A percentile compares a stretch with the other conserved stretches of the same genome.
Conservation (phyloP, 2,888 invertebrate genomes). For the Mimumesa dahlbomi region DNA sequence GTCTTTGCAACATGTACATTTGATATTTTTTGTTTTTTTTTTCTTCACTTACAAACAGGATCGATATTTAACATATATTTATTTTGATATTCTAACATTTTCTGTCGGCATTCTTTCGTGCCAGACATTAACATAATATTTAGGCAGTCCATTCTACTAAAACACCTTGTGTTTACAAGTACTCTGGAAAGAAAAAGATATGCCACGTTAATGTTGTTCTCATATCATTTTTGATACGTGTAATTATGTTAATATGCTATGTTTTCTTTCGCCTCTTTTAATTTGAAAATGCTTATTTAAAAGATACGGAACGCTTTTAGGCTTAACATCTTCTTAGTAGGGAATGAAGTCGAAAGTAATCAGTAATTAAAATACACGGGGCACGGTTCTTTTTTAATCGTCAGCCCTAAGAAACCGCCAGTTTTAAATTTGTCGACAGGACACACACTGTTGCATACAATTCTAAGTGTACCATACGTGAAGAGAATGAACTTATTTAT, state of each 20-base stretch:
- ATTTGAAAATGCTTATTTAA: slow-evolving; percentile 32
- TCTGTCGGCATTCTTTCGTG: too few species aligned
- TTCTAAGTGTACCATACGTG: slow-evolving; percentile 56
- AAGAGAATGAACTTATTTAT: slow-evolving; percentile 55
- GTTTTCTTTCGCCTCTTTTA: too few species aligned
- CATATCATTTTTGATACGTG: too few species aligned
- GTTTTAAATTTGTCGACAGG: slow-evolving; percentile 47
- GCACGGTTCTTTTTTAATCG: neutral
- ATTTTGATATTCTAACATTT: neutral
- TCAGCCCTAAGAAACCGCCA: slow-evolving; percentile 26
- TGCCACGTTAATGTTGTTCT: too few species aligned
- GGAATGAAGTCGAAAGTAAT: slow-evolving; percentile 34
- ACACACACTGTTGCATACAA: slow-evolving; percentile 42
- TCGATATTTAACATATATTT: neutral
- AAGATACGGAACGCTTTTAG: slow-evolving; percentile 37
- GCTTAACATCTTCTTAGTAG: slow-evolving; percentile 23
- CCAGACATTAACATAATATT: too few species aligned
- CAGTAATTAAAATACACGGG: slow-evolving; percentile 21
- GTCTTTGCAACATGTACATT: neutral
- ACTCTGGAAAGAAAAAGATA: too few species aligned
- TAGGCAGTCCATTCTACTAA: too few species aligned
- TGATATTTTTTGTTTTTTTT: slow-evolving; percentile 11
- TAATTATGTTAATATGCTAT: too few species aligned
- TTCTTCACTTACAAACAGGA: neutral
- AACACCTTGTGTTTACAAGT: too few species aligned